phyloP scores from a whole-genome alignment of 1,140 invertebrate species.

The Dryas iulia region DNA sequence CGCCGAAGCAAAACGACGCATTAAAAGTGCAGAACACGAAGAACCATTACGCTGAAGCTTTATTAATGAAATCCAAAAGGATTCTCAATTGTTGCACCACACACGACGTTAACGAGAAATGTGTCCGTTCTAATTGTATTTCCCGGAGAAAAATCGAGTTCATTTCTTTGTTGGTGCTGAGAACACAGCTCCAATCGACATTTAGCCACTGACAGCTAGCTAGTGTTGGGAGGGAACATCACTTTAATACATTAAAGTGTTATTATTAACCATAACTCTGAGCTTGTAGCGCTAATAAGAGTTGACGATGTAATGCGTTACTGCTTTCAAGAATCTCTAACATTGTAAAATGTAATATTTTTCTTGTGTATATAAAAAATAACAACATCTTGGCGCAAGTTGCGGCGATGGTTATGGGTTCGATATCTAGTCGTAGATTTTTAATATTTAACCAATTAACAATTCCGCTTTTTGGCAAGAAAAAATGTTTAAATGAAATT shows the following conservation, averaged over 20 bases:
- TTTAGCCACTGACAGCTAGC: background rate
- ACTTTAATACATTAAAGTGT: background rate
- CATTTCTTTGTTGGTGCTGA: slow-evolving; percentile 44
- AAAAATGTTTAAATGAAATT: no score
- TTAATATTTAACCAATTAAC: no score
- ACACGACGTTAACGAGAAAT: slow-evolving; percentile 50
- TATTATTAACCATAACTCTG: background rate
- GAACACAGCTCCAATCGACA: slow-evolving; percentile 11
- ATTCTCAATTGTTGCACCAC: slow-evolving; percentile 43
- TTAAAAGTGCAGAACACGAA: slow-evolving; percentile 12
- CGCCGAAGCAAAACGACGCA: slow-evolving; percentile 9
- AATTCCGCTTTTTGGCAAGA: no score
- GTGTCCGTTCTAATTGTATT: slow-evolving; percentile 62
- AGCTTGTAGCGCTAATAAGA: background rate
- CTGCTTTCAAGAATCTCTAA: background rate
- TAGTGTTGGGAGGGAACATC: background rate
- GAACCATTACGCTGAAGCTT: slow-evolving; percentile 26
- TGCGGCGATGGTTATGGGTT: no score
- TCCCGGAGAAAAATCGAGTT: slow-evolving; percentile 56
- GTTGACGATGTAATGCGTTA: background rate
- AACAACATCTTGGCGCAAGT: no score
- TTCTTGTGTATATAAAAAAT: no score
- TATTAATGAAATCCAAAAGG: slow-evolving; percentile 49
- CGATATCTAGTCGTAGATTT: no score
- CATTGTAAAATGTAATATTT: background rate